Evolutionary conservation across 1,140 invertebrate genomes (phyloP), one percentile per base, ranked within the genome.

Genomic region (Leptinotarsa defecta): DNA sequence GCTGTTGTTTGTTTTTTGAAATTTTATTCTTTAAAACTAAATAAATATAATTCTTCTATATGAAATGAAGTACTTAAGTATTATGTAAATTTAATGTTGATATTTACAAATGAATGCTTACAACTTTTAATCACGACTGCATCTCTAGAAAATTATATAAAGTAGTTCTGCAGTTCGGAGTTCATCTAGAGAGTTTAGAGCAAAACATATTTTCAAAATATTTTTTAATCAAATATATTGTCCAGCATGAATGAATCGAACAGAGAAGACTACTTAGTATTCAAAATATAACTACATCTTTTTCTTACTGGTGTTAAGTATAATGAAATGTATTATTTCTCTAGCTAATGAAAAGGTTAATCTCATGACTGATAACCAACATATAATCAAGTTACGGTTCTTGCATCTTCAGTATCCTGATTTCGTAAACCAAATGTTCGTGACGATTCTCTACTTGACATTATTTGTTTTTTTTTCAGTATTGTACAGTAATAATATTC

Each of bases 1-100:
- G 76, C 76, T 79, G 80, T 82, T 82, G 75, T 81, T 81, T 80
- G 74, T 77, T 81, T 81, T 43, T 70, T 77, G 71, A 81, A 76
- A 82, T 78, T 81, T 81, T 82, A 81, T 81, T 81, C 78, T 74
- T 80, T 78, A 76, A 82, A 79, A 78, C 63, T 76, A 76, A 76
- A 78, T 69, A 20, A 34, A 57, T 73, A 73, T 68, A 76, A 64
- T 78, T 74, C 74, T 78, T 74, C 48, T 63, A 71, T 71, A 71
- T 48, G 17, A 71, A 71, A 61, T 20, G 49, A 20, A 48, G 67
- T 75, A 76, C 70, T 76, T 76, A 57, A 76, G 77, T 78, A 78
- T 78, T 79, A 78, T 80, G 80, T 81, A 81, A 78, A 81, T 79
- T 81, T 76, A 80, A 81, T 80, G 78, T 81, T 80, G 73, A 79